Evolutionary conservation across 2,888 invertebrate genomes (phyloP).

Genomic region (Nephrotoma appendiculata): DNA sequence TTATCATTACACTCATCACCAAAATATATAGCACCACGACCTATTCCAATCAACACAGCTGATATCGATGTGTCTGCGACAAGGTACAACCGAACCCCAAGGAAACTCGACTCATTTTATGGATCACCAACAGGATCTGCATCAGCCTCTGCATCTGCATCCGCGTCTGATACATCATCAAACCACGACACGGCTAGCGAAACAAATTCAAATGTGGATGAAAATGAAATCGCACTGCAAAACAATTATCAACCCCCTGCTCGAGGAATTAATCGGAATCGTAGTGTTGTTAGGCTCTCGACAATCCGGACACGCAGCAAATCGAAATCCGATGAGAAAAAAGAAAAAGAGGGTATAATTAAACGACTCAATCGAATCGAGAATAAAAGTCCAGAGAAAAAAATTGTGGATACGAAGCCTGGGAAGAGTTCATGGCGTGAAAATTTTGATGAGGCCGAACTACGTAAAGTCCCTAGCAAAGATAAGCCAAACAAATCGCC

Average conservation of each 20-base stretch:
- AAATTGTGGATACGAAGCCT: conserved; percentile 12
- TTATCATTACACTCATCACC: conserved; percentile 34
- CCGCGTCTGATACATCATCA: conserved; percentile 20
- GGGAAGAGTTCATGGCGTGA: conserved; percentile 39
- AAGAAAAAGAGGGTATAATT: conserved; percentile 14
- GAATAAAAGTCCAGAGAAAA: conserved; percentile 10
- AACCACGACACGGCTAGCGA: conserved; percentile 16
- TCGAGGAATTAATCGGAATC: conserved; percentile 39
- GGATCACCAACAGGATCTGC: conserved; percentile 7
- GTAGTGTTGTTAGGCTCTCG: conserved; percentile 59
- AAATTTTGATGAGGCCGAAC: conserved; percentile 42
- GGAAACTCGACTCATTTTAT: conserved; percentile 8
- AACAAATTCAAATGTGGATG: neutral
- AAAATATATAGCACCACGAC: conserved; percentile 39
- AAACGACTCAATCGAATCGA: neutral
- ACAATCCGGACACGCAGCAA: conserved; percentile 34
- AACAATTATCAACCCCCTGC: neutral
- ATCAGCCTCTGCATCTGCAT: conserved; percentile 4
- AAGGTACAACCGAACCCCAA: conserved; percentile 31
- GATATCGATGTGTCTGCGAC: conserved; percentile 71
- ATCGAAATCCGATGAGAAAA: conserved; percentile 5
- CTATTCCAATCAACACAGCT: conserved; percentile 66
- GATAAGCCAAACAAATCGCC: conserved; percentile 41
- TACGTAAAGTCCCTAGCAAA: conserved; percentile 21
- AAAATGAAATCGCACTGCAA: neutral